Conservation (phyloP, 2,797 vertebrate species). For the Chelmon rostratus region DNA sequence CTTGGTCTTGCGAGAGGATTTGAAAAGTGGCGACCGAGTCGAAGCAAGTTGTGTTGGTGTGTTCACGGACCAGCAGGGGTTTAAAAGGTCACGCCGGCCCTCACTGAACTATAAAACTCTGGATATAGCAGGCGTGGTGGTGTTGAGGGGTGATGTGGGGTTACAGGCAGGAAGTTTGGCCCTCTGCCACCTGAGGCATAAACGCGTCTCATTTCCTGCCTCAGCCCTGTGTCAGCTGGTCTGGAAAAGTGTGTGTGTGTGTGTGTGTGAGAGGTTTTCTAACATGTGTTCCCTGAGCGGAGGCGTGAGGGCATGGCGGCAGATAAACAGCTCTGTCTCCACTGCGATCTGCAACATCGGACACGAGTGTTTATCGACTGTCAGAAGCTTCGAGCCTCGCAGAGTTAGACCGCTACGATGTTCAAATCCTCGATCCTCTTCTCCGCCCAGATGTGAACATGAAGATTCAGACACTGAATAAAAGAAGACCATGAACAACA, state of each 20-base stretch:
- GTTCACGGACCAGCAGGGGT: background rate
- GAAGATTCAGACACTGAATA: no score
- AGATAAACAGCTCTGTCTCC: slow-evolving; percentile 26
- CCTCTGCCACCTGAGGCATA: slow-evolving; percentile 29
- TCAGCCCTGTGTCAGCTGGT: slow-evolving; percentile 26
- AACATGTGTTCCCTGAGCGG: background rate
- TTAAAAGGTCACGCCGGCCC: background rate
- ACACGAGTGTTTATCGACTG: slow-evolving; percentile 29
- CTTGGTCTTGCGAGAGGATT: background rate
- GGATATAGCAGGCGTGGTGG: background rate
- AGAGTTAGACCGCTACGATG: background rate
- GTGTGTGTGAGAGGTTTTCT: slow-evolving; percentile 6
- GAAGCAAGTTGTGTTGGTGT: background rate
- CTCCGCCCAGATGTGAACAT: no score
- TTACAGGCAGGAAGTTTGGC: slow-evolving; percentile 26
- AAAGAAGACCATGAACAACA: no score
- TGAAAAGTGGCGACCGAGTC: background rate
- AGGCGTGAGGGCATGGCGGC: background rate
- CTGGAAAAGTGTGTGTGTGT: slow-evolving; percentile 5
- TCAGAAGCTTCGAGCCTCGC: background rate
- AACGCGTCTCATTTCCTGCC: slow-evolving; percentile 48
- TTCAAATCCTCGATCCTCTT: background rate
- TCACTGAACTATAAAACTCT: slow-evolving; percentile 16
- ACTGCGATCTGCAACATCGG: background rate
- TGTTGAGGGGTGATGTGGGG: background rate